Evolutionary conservation across 2,113 vertebrate species (phyloP), one percentile per base, ranked within the genome.

Genomic region (Hiodon tergisus): DNA sequence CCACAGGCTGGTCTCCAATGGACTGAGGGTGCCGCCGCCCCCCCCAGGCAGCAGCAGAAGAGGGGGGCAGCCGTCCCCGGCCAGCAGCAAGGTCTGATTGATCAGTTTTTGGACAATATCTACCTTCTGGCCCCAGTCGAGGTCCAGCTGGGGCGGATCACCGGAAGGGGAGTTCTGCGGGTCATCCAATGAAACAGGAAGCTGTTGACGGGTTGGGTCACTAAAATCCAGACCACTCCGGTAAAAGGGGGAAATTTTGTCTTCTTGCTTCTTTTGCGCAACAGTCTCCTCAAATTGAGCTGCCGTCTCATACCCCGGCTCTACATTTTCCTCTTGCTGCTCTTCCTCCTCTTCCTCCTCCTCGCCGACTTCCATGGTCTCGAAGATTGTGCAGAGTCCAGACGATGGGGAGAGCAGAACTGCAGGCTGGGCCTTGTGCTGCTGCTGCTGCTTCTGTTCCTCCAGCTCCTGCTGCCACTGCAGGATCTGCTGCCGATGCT

Each of bases 31-130:
- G 65, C 93, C 91, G 5, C 91, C 91, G 0, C 83, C 47, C 1
- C 87, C 82, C 13, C 89, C 87, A 0, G 91, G 89, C 63, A 84
- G 88, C 74, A 84, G 88, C 11, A 85, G 87, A 4, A 91, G 85
- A 0, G 89, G 87, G 1, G 79, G 87, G 67, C 85, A 90, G 66
- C 85, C 69, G 0, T 90, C 92, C 0, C 90, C 88, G 0, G 91
- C 83, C 71, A 95, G 86, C 78, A 95, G 88, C 82, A 96, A 78
- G 8, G 93, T 91, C 83, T 94, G 91, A 83, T 93, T 92, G 82
- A 96, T 92, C 75, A 96, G 88, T 88, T 95, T 93, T 86, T 96
- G 94, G 68, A 96, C 93, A 55, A 96, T 89, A 69, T 92, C 90
- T 14, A 93, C 91, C 83, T 91, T 93, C 75, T 73, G 70, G 83